Conservation (phyloP, 1,140 invertebrate species). For the Parasteatoda tepidariorum region DNA sequence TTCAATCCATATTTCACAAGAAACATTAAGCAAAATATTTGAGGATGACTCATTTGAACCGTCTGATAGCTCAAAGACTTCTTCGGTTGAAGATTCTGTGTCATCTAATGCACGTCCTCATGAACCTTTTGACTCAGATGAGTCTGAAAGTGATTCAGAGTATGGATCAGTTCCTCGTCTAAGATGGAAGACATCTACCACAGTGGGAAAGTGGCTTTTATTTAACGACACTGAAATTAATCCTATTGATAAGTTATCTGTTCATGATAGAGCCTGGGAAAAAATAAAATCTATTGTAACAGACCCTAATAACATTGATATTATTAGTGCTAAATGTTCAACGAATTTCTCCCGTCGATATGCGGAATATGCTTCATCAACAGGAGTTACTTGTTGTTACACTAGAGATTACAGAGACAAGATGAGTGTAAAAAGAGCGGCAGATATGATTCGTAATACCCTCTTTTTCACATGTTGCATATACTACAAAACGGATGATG, state of each 20-base stretch:
- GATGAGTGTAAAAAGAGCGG: neutral
- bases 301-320: neutral
- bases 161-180: no score
- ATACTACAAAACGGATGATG: conserved; percentile 20
- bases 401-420: conserved; percentile 1
- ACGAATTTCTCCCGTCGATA: neutral
- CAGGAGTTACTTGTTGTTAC: conserved; percentile 27
- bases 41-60: no score
- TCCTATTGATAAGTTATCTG: neutral
- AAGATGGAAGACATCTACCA: no score
- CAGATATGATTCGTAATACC: neutral
- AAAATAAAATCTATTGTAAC: neutral
- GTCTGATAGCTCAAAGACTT: no score
- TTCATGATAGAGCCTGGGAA: conserved; percentile 16
- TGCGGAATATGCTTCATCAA: neutral
- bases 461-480: neutral
- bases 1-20: no score
- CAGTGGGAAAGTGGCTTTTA: conserved; percentile 16
- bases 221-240: neutral
- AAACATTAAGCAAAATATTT: no score
- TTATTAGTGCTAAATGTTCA: conserved; percentile 10
- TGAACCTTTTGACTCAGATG: no score
- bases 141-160: no score
- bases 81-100: no score
- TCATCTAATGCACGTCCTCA: no score